Base-by-base conservation (phyloP, 2,113 vertebrate species). In the Lutjanus erythropterus region DNA sequence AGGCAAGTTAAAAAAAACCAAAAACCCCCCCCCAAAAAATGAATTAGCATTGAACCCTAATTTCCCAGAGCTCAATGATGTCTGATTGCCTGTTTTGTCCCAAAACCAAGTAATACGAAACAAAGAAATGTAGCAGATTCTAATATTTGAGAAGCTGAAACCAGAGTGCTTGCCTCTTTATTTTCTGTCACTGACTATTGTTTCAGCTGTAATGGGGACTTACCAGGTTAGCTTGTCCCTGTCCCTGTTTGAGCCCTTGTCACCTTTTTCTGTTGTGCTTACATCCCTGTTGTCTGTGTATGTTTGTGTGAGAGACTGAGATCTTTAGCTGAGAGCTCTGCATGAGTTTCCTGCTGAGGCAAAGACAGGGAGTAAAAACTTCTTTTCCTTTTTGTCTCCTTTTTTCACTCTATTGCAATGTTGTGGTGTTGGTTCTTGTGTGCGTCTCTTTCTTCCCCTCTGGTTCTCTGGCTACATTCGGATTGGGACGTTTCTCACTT, bases 371-470 rank as follows among this genome's bases (percentile, higher is more conserved):
- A n/a, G 61, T 52, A 33, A 59, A 71, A 75, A 67, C 42, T 78
- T 74, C 35, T 76, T 83, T 82, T 86, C 50, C 64, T 41, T 62
- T 86, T 56, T 71, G 60, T 86, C 42, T 82, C 58, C 37, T 37
- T 53, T 82, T 86, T 84, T 50, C 58, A 87, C 77, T 71, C 42
- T 84, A 75, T 80, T 88, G 86, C 79, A 88, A 83, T 91, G 86
- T 90, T 88, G 84, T 89, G 81, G 68, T 91, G 80, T 90, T 81
- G 84, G 71, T 86, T 86, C 61, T 73, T 87, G 85, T 92, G 81
- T 92, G 84, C 82, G 23, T 89, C 67, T 92, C 65, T 92, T 85
- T 92, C 70, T 89, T 86, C 74, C 77, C 92, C 80, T 76, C 71
- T 41, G 64, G 72, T 60, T 85, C 68, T 87, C 77, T 71, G 83